Evolutionary conservation across 2,113 vertebrate species (phyloP).

Genomic region (Pachypanchax playfairii): DNA sequence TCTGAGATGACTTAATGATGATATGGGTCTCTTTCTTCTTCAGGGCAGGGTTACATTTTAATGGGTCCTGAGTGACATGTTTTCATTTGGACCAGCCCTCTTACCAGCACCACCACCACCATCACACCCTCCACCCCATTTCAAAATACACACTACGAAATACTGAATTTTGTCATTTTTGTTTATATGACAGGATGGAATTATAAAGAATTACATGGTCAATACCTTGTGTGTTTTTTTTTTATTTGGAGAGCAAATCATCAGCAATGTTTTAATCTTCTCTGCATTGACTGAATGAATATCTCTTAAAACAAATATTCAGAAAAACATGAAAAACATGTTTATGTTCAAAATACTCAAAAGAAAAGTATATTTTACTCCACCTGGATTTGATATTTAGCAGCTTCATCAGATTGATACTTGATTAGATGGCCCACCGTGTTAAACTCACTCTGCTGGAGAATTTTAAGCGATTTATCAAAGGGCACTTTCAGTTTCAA

Average conservation of each 20-base stretch:
- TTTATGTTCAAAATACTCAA: not conserved
- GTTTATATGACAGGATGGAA: too few relatives aligned
- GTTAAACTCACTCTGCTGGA: not conserved
- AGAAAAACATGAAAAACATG: not conserved
- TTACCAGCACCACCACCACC: slow-evolving; percentile 5
- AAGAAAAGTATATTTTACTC: too few relatives aligned
- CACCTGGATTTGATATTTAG: not conserved
- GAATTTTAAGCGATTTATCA: not conserved
- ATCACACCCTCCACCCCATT: slow-evolving; percentile 23
- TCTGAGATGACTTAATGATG: slow-evolving; percentile 74
- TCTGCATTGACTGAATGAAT: too few relatives aligned
- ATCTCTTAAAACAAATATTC: too few relatives aligned
- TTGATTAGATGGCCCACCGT: not conserved
- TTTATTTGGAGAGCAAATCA: too few relatives aligned
- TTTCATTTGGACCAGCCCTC: slow-evolving; percentile 58
- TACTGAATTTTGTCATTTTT: slow-evolving; percentile 48
- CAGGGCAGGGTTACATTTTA: slow-evolving; percentile 70
- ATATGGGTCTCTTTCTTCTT: slow-evolving; percentile 72
- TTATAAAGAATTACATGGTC: too few relatives aligned
- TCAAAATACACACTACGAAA: slow-evolving; percentile 58
- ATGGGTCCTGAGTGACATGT: slow-evolving; percentile 74
- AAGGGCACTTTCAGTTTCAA: not conserved
- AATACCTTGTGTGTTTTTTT: too few relatives aligned
- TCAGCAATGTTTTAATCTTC: too few relatives aligned
- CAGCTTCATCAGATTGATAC: not conserved